phyloP scores from a whole-genome alignment of 2,888 invertebrate species.

The Octonoba sinensis region DNA sequence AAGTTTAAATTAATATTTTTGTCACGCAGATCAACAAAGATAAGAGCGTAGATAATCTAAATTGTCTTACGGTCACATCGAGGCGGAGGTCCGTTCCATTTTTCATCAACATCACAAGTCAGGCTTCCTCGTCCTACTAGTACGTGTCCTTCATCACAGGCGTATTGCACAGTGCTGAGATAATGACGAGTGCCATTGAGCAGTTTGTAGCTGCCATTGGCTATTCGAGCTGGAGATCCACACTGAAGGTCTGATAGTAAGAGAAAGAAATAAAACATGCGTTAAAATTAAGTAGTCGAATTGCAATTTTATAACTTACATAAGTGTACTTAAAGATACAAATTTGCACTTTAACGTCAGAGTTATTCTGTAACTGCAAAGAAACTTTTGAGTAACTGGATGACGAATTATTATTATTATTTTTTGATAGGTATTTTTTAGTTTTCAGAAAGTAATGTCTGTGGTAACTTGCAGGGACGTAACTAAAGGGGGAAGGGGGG shows the following conservation, averaged over 20 bases:
- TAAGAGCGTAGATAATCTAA: not conserved
- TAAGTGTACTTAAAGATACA: not conserved
- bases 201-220: conserved; percentile 84
- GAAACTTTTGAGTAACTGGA: not conserved
- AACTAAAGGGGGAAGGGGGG: no score
- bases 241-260: conserved; percentile 84
- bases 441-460: no score
- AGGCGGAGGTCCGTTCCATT: conserved; percentile 91
- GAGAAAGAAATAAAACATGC: no score
- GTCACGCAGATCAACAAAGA: no score
- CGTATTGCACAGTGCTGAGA: conserved; percentile 86
- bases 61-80: conserved; percentile 77
- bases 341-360: not conserved
- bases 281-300: no score
- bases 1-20: no score
- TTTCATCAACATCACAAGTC: conserved; percentile 90
- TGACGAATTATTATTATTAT: no score
- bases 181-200: conserved; percentile 90
- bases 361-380: not conserved
- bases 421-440: no score
- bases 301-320: not conserved
- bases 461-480: no score
- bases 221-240: conserved; percentile 87
- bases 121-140: conserved; percentile 85
- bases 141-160: conserved; percentile 85